phyloP scores from a whole-genome alignment of 1,140 invertebrate species.

The Drosophila teissieri region DNA sequence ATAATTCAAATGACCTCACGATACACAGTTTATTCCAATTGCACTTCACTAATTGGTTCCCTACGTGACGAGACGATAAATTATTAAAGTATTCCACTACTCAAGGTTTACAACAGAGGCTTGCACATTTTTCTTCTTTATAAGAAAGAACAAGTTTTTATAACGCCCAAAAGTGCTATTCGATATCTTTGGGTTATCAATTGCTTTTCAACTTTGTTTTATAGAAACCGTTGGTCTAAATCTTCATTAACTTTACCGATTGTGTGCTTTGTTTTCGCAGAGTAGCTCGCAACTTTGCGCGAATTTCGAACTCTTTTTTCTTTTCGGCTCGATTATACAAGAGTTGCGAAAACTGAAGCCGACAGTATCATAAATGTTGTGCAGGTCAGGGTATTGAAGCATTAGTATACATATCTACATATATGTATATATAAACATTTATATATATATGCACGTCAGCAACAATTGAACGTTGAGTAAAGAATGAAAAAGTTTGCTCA shows the following conservation, averaged over 20 bases:
- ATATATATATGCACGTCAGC: not conserved
- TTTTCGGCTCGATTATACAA: conserved; percentile 26
- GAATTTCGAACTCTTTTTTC: conserved; percentile 5
- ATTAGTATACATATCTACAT: not conserved
- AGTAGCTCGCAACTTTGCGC: not conserved
- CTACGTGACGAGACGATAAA: not conserved
- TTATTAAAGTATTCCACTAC: not conserved
- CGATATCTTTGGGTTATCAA: too few relatives aligned
- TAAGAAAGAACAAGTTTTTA: too few relatives aligned
- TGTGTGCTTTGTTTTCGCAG: conserved; percentile 2
- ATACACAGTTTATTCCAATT: conserved; percentile 13
- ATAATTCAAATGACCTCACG: conserved; percentile 38
- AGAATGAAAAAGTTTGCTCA: conserved; percentile 58
- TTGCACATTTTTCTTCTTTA: too few relatives aligned
- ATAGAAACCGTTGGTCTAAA: not conserved
- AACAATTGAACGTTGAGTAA: conserved; percentile 60
- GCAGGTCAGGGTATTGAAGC: conserved; percentile 48
- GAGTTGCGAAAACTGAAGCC: conserved; percentile 1
- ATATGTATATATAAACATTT: not conserved
- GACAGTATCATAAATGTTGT: conserved; percentile 41
- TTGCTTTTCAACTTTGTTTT: not conserved
- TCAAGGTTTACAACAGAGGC: conserved; percentile 1
- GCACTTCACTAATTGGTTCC: conserved; percentile 14
- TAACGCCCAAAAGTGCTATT: too few relatives aligned
- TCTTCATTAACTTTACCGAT: not conserved